These are phyloP conservation scores for Anaspis maculata DNA, from an alignment of 2,888 invertebrate species.

Conservation along the genomic window DNA sequence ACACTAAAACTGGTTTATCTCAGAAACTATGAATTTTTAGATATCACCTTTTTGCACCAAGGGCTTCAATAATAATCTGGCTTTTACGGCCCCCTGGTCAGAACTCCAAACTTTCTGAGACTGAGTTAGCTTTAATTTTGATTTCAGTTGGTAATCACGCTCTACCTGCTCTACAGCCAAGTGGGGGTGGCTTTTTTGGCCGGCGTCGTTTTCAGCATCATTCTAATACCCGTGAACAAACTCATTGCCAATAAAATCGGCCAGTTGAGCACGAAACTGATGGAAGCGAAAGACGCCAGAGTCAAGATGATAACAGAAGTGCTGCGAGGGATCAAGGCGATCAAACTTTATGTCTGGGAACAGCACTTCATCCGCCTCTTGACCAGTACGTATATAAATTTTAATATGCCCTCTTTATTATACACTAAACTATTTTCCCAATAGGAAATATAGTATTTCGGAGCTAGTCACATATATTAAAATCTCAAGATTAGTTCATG, in stretches of 20 bases:
- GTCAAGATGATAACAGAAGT: slow-evolving; percentile 83
- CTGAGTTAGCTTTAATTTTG: slow-evolving; percentile 1
- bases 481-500: too few relatives aligned
- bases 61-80: too few relatives aligned
- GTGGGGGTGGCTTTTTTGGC: slow-evolving; percentile 87
- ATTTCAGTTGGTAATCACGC: slow-evolving; percentile 66
- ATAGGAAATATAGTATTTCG: too few relatives aligned
- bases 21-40: too few relatives aligned
- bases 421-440: too few relatives aligned
- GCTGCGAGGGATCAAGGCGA: slow-evolving; percentile 76
- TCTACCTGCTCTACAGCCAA: slow-evolving; percentile 79
- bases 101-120: too few relatives aligned
- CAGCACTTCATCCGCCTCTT: slow-evolving; percentile 69
- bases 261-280: slow-evolving; percentile 72
- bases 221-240: slow-evolving; percentile 90
- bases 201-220: slow-evolving; percentile 75
- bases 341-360: slow-evolving; percentile 94
- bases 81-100: too few relatives aligned
- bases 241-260: slow-evolving; percentile 84
- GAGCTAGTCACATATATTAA: too few relatives aligned
- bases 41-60: too few relatives aligned
- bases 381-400: slow-evolving; percentile 49
- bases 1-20: too few relatives aligned
- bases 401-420: too few relatives aligned
- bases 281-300: slow-evolving; percentile 84